Base-by-base conservation (phyloP, 2,797 vertebrate genomes). In the Pseudochaenichthys georgianus region DNA sequence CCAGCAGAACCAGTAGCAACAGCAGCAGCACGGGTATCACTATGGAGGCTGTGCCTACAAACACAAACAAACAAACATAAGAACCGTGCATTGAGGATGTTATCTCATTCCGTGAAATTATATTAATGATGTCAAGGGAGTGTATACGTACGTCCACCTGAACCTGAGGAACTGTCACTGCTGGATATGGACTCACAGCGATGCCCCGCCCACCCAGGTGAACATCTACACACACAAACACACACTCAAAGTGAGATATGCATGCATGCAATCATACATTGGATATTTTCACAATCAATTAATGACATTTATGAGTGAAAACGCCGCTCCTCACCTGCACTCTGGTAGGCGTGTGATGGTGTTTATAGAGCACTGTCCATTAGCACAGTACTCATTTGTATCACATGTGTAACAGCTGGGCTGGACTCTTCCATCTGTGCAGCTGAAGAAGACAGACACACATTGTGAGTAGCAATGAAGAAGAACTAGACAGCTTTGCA, bases 361-460 rank as follows among this genome's bases (percentile, higher is more conserved):
- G 16, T 96, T 94, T 74, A 98, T 93, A 34, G 95, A 93, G 82
- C 98, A 99, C 77, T 96, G 96, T 0, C 97, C 97, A 0, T 97
- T 96, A 64, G 94, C 93, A 83, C 98, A 99, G 93, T 97, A 98
- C 73, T 94, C 95, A 1, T 93, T 92, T 1, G 89, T 81, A 11
- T 94, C 90, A 8, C 98, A 99, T 0, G 96, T 96, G 89, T 97
- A 96, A 86, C 98, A 99, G 94, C 96, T 98, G 57, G 96, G 92
- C 0, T 96, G 96, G 60, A 95, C 88, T 53, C 90, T 91, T 54
- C 97, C 97, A 0, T 96, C 95, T 0, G 94, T 90, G 88, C 98
- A 99, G 75, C 98, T 99, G 68, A 0, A 3, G 64, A 10, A 67
- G 59, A 62, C 47, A 60, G 23, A 60, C 43, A 17, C 48, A 41